A percentile compares a stretch with the other conserved stretches of the same genome.
These are phyloP conservation scores for Dipodomys stephensi DNA, from an alignment of 2,113 vertebrate species.

Conservation along the genomic window DNA sequence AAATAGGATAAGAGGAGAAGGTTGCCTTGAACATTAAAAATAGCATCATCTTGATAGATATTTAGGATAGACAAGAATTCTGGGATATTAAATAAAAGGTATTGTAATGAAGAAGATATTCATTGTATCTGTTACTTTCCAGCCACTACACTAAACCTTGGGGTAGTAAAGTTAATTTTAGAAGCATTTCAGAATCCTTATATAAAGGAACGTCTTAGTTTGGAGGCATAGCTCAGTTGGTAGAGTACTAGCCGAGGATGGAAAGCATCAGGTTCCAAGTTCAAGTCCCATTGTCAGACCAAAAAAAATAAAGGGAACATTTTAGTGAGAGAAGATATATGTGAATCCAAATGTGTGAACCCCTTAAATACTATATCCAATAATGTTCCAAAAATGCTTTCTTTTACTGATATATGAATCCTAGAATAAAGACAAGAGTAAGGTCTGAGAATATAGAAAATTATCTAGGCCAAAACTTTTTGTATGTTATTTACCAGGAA, in stretches of 20 bases:
- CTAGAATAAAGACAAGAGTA: conserved; percentile 29
- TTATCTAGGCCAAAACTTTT: background rate
- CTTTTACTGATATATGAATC: background rate
- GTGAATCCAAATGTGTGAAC: background rate
- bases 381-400: conserved; percentile 13
- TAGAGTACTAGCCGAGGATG: too few species aligned
- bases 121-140: background rate
- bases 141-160: background rate
- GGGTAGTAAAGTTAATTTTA: background rate
- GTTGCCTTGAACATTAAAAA: background rate
- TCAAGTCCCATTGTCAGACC: too few species aligned
- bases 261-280: too few species aligned
- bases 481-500: background rate
- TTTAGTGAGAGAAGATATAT: background rate
- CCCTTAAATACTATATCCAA: background rate
- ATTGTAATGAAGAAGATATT: background rate
- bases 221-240: too few species aligned
- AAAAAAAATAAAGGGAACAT: too few species aligned
- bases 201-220: background rate
- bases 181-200: background rate
- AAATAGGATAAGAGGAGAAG: conserved; percentile 17
- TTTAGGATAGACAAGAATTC: background rate
- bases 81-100: background rate
- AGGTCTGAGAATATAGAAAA: background rate
- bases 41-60: conserved; percentile 2